Conservation (phyloP, 92 coral and sea anemone genomes). For the Ricordea florida region DNA sequence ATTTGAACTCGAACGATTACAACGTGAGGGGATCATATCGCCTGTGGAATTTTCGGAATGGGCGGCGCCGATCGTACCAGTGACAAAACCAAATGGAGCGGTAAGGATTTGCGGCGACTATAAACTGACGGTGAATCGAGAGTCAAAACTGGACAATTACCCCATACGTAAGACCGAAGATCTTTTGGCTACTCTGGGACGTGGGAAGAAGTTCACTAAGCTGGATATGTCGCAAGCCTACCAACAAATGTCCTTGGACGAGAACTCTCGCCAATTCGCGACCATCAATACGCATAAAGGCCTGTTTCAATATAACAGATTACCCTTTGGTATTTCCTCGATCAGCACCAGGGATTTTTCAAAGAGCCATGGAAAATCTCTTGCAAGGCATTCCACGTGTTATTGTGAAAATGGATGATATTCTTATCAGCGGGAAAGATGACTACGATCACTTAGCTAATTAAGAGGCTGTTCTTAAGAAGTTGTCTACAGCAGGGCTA, state of each 20-base stretch:
- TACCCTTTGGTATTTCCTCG: constrained; percentile 36
- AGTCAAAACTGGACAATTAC: constrained; percentile 58
- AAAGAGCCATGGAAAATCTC: constrained; percentile 52
- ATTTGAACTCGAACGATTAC: constrained; percentile 32
- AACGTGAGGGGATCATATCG: constrained; percentile 44
- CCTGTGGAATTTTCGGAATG: constrained; percentile 50
- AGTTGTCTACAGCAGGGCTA: constrained; percentile 23
- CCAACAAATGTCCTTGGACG: constrained; percentile 47
- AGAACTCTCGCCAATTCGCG: constrained; percentile 38
- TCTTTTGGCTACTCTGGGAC: constrained; percentile 30
- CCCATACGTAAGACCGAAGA: constrained; percentile 66
- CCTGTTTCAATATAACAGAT: constrained; percentile 39
- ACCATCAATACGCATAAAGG: constrained; percentile 60
- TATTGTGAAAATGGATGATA: constrained; percentile 43
- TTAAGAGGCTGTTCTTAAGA: constrained; percentile 30
- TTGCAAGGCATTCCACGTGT: constrained; percentile 60
- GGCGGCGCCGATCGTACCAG: constrained; percentile 66
- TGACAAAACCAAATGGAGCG: constrained; percentile 29
- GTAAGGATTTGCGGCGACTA: constrained; percentile 68
- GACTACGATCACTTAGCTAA: constrained; percentile 45
- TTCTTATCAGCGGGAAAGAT: constrained; percentile 50
- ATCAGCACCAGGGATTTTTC: constrained; percentile 38
- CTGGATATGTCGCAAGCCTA: constrained; percentile 60
- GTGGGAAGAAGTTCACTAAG: constrained; percentile 46
- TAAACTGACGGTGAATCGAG: constrained; percentile 54